Percentiles rank a stretch among this genome's conserved stretches.
Evolutionary conservation across 2,797 vertebrate genomes (phyloP).

Genomic region (Phalanger gymnotis): DNA sequence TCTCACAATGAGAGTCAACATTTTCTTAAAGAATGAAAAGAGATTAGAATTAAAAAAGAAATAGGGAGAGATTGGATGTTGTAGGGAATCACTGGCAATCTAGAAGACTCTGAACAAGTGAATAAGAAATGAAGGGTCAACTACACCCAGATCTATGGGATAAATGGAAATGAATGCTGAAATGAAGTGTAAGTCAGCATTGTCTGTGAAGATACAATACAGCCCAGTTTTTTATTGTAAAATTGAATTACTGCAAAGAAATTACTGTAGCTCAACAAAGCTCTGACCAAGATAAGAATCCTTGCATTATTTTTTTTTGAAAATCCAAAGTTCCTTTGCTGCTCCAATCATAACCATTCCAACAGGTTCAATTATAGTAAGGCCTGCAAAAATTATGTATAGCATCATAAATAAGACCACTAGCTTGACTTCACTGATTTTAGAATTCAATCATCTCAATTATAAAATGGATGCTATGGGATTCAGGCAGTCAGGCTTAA

Average conservation of each 20-base stretch:
- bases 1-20: too few species aligned
- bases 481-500: background rate
- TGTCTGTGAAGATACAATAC: background rate
- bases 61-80: background rate
- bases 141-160: background rate
- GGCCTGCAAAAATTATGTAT: background rate
- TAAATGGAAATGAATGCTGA: background rate
- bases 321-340: background rate
- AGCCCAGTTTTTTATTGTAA: background rate
- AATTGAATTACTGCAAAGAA: background rate
- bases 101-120: background rate
- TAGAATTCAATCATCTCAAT: background rate
- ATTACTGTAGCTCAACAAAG: background rate
- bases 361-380: background rate
- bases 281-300: background rate
- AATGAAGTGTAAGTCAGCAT: background rate
- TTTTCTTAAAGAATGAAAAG: background rate
- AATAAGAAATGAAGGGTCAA: background rate
- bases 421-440: background rate
- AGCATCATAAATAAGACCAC: background rate
- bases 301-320: background rate
- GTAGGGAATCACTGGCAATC: background rate
- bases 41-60: conserved; percentile 2
- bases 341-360: conserved; percentile 4
- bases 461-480: background rate